These are phyloP conservation scores for Thaleichthys pacificus DNA, from an alignment of 2,797 vertebrate genomes.

Conservation along the genomic window DNA sequence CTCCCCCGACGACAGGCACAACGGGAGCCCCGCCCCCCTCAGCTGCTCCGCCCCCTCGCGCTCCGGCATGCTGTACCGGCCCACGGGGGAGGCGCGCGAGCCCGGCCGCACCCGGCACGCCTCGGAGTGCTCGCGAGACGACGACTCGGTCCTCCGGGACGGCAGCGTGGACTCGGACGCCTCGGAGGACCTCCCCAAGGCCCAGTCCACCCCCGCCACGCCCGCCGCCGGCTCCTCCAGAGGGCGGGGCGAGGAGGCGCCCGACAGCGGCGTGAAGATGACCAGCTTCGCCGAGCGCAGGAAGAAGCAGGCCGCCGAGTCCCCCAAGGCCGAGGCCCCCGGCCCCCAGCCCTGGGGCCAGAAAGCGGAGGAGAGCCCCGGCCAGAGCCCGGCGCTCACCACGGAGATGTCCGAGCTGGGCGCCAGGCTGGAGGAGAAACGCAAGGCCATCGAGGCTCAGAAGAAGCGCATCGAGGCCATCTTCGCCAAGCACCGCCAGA, in stretches of 20 bases:
- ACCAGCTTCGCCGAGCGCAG: conserved; percentile 90
- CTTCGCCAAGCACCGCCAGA: conserved; percentile 90
- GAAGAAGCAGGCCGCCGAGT: conserved; percentile 77
- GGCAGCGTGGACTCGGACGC: conserved; percentile 83
- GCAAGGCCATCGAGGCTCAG: conserved; percentile 90
- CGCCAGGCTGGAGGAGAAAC: conserved; percentile 86
- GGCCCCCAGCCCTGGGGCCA: conserved; percentile 59
- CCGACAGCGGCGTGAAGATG: conserved; percentile 85
- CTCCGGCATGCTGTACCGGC: conserved; percentile 70
- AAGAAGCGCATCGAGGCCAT: conserved; percentile 93
- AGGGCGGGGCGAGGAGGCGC: conserved; percentile 52
- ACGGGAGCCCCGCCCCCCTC: conserved; percentile 48
- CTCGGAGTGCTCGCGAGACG: conserved; percentile 79
- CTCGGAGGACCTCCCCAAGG: conserved; percentile 79
- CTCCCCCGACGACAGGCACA: conserved; percentile 79
- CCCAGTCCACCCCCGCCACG: conserved; percentile 69
- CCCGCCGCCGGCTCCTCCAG: conserved; percentile 52
- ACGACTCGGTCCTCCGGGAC: conserved; percentile 83
- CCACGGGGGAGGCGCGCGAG: conserved; percentile 54
- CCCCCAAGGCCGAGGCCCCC: conserved; percentile 54
- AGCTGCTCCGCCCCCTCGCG: conserved; percentile 74
- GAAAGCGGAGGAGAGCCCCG: conserved; percentile 71
- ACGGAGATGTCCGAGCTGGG: conserved; percentile 89
- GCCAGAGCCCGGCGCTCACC: conserved; percentile 79
- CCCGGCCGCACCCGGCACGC: conserved; percentile 65